Evolutionary conservation across 2,797 vertebrate genomes (phyloP).

Genomic region (Mormyrus proboscirostris): DNA sequence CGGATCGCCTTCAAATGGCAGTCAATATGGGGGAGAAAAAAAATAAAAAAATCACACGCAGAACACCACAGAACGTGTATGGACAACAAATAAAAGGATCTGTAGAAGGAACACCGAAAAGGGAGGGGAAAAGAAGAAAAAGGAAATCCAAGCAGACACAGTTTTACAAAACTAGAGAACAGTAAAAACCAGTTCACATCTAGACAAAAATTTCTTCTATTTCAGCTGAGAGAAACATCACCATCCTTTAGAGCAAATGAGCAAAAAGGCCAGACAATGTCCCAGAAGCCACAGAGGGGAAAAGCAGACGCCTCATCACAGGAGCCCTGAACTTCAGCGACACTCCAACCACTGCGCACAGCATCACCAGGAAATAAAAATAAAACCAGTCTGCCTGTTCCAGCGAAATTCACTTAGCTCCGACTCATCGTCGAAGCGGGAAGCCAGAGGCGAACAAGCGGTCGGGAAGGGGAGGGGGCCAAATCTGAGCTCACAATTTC

Average conservation of each 20-base stretch:
- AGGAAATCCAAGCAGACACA: background rate
- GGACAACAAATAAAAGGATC: background rate
- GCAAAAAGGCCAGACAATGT: background rate
- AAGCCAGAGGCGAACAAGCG: background rate
- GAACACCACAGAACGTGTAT: background rate
- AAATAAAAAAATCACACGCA: background rate
- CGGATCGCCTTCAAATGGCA: background rate
- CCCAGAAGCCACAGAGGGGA: background rate
- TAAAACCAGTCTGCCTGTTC: background rate
- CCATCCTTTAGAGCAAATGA: background rate
- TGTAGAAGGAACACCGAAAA: background rate
- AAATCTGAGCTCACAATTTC: constrained; percentile 13
- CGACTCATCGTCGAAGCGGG: background rate
- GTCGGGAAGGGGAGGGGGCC: background rate
- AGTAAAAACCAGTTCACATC: background rate
- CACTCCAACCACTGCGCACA: background rate
- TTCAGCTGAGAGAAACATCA: background rate
- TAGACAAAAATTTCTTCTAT: background rate
- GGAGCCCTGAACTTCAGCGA: background rate
- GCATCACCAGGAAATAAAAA: background rate
- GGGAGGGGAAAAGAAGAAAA: background rate
- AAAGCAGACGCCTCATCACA: background rate
- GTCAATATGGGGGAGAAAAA: background rate
- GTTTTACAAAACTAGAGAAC: background rate
- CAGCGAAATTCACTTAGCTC: background rate